phyloP scores from a whole-genome alignment of 35 echinoderm and acorn worm species.

The Patiria miniata region DNA sequence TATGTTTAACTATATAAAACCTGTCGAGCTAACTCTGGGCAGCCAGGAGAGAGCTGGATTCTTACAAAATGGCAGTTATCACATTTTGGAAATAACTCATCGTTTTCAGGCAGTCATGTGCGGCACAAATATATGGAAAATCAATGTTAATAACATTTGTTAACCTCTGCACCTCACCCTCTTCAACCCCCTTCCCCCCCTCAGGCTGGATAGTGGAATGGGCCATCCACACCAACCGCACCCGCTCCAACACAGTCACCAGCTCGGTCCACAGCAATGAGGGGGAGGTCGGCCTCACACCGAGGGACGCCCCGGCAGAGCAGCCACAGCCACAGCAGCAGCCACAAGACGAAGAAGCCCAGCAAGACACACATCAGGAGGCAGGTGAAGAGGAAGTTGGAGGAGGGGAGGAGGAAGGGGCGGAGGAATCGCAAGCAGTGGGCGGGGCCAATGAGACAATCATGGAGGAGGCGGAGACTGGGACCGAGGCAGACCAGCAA shows the following conservation, averaged over 20 bases:
- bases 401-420: constrained; percentile 46
- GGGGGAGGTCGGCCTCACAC: background rate
- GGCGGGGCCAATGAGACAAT: constrained; percentile 1
- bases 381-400: constrained; percentile 21
- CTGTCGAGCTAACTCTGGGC: too few species aligned
- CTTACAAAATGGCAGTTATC: too few species aligned
- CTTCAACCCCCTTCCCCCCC: background rate
- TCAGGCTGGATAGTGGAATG: constrained; percentile 98
- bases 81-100: too few species aligned
- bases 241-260: constrained; percentile 56
- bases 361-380: constrained; percentile 37
- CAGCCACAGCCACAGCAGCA: constrained; percentile 8
- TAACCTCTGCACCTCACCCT: too few species aligned
- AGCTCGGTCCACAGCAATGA: constrained; percentile 31
- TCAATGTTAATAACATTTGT: too few species aligned
- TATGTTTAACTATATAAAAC: too few species aligned
- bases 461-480: constrained; percentile 27
- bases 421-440: background rate
- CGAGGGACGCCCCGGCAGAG: constrained; percentile 40
- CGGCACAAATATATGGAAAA: too few species aligned
- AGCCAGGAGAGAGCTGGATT: too few species aligned
- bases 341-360: constrained; percentile 34
- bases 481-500: background rate
- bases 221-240: constrained; percentile 78
- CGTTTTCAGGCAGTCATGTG: too few species aligned